Evolutionary conservation across 2,888 invertebrate species (phyloP).

Genomic region (Limenitis camilla): DNA sequence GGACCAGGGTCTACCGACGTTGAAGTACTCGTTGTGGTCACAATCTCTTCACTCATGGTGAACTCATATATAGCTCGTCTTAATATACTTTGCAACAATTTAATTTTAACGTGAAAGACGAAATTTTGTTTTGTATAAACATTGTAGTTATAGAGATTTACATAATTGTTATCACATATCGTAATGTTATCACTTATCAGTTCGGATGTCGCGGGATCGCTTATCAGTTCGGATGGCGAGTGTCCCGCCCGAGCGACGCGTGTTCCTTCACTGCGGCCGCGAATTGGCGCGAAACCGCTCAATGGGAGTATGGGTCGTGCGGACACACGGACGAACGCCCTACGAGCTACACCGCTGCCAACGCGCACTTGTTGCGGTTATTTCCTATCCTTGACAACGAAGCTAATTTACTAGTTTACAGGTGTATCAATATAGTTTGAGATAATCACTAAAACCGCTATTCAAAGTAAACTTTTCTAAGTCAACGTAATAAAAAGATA

Average conservation of each 20-base stretch:
- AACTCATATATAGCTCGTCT: background rate
- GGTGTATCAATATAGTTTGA: too few relatives aligned
- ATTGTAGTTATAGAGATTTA: background rate
- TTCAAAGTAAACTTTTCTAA: too few relatives aligned
- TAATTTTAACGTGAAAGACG: constrained; percentile 17
- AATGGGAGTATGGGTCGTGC: constrained; percentile 1
- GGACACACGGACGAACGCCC: constrained; percentile 44
- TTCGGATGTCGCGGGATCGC: constrained; percentile 11
- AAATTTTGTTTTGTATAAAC: background rate
- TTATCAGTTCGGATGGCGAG: constrained; percentile 9
- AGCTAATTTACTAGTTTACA: constrained; percentile 16
- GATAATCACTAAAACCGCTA: too few relatives aligned
- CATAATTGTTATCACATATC: constrained; percentile 1
- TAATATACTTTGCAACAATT: constrained; percentile 12
- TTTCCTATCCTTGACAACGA: constrained; percentile 46
- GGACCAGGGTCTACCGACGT: constrained; percentile 51
- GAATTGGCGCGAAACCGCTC: constrained; percentile 54
- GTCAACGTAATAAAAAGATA: too few relatives aligned
- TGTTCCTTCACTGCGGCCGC: constrained; percentile 61
- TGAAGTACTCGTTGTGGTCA: constrained; percentile 34
- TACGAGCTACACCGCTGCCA: constrained; percentile 32
- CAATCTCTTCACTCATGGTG: constrained; percentile 42
- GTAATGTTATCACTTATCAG: background rate
- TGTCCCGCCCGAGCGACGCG: constrained; percentile 55
- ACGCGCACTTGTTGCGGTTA: constrained; percentile 62